These are phyloP conservation scores for Napeogenes inachia DNA, from an alignment of 2,888 invertebrate species.

Conservation along the genomic window DNA sequence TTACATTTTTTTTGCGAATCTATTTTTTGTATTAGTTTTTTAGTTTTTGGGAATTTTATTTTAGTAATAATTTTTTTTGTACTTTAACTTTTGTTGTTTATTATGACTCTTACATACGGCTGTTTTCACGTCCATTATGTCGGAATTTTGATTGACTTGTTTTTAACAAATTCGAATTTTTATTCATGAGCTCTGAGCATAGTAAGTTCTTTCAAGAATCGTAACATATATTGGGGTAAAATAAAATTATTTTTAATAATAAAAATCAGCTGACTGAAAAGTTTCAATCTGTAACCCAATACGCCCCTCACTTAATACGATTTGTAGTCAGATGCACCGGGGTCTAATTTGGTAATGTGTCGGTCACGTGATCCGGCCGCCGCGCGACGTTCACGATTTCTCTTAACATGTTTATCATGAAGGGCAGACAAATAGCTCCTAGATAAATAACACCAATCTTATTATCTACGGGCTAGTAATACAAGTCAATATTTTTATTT, in stretches of 20 bases:
- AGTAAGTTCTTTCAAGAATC: no score
- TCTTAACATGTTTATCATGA: conserved; percentile 65
- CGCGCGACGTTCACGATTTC: conserved; percentile 63
- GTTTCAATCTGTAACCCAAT: conserved; percentile 47
- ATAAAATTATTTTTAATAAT: no score
- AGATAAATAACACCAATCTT: conserved; percentile 46
- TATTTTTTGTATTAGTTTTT: conserved; percentile 29
- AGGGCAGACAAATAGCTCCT: conserved; percentile 52
- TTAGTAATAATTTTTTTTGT: no score
- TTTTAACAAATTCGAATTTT: no score
- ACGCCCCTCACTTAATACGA: conserved; percentile 47
- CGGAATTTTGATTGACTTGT: no score
- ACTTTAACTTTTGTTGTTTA: no score
- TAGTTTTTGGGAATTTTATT: conserved; percentile 1
- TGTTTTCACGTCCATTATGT: no score
- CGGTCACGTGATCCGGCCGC: conserved; percentile 62
- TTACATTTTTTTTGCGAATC: conserved; percentile 48
- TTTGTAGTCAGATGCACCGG: conserved; percentile 61
- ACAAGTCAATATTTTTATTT: no score
- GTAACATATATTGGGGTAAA: no score
- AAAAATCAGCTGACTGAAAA: neutral
- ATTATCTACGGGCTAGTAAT: conserved; percentile 12
- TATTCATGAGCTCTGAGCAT: no score
- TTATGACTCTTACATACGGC: no score
- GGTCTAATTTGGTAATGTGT: conserved; percentile 72